phyloP scores from a whole-genome alignment of 53 echinoderm and acorn worm species.

The Apostichopus leukothele region DNA sequence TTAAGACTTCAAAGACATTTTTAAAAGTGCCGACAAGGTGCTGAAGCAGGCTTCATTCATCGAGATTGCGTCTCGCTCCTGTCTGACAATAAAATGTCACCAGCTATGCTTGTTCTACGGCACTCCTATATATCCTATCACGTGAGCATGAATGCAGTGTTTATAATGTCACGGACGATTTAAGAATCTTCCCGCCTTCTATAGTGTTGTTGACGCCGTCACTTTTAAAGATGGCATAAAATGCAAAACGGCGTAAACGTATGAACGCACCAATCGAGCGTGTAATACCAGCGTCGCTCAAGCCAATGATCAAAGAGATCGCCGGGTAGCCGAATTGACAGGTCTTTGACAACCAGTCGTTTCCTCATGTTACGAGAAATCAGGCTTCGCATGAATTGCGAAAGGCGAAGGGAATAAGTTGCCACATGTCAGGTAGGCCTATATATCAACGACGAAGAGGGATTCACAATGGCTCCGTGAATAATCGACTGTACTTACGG shows the following conservation, averaged over 20 bases:
- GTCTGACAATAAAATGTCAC: no score
- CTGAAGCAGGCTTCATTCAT: not conserved
- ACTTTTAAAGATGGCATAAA: slow-evolving; percentile 7
- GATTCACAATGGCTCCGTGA: not conserved
- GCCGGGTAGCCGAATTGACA: not conserved
- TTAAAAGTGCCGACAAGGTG: not conserved
- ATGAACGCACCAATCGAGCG: slow-evolving; percentile 2
- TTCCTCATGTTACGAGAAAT: slow-evolving; percentile 7
- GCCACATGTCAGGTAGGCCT: not conserved
- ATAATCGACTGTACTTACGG: not conserved
- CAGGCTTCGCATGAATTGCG: not conserved
- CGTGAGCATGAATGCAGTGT: not conserved
- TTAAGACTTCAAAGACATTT: not conserved
- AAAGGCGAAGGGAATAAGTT: not conserved
- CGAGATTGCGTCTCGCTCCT: not conserved
- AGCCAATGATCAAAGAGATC: not conserved
- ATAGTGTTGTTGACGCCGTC: not conserved
- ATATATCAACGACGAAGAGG: not conserved
- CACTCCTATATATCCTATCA: not conserved
- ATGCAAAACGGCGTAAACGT: slow-evolving; percentile 1
- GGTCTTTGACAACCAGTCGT: slow-evolving; percentile 8
- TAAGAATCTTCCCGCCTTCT: not conserved
- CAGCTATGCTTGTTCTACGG: no score
- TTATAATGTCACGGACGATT: slow-evolving; percentile 1
- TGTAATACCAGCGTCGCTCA: slow-evolving; percentile 3